phyloP scores from a whole-genome alignment of 2,888 invertebrate species.

The Chrysina gloriosa region DNA sequence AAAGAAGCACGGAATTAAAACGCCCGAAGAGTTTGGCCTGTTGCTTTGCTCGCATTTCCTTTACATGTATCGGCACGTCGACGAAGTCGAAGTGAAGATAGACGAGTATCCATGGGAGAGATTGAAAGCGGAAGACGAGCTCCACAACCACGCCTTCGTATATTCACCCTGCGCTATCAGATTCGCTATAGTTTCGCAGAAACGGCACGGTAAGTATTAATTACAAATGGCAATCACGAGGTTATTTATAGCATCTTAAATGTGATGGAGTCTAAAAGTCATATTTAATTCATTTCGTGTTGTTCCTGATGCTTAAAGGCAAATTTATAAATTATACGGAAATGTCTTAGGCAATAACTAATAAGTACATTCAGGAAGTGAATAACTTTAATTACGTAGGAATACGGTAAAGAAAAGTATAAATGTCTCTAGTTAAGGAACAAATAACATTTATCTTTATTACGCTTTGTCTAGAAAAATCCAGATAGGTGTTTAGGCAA shows the following conservation, averaged over 20 bases:
- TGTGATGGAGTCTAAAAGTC: not conserved
- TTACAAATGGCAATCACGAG: not conserved
- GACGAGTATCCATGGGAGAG: slow-evolving; percentile 84
- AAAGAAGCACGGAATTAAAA: slow-evolving; percentile 80
- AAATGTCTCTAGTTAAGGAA: too few relatives aligned
- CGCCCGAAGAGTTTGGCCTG: slow-evolving; percentile 82
- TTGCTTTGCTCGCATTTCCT: slow-evolving; percentile 81
- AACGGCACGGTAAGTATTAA: slow-evolving; percentile 72
- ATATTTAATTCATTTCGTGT: too few relatives aligned
- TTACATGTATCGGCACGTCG: slow-evolving; percentile 79
- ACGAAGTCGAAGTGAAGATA: slow-evolving; percentile 75
- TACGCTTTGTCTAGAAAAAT: too few relatives aligned
- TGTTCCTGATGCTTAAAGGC: too few relatives aligned
- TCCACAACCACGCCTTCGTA: slow-evolving; percentile 83
- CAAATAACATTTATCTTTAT: too few relatives aligned
- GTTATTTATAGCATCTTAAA: not conserved
- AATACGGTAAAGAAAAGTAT: too few relatives aligned
- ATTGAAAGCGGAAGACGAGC: slow-evolving; percentile 66
- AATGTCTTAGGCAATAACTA: too few relatives aligned
- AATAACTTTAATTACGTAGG: too few relatives aligned
- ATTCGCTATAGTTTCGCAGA: slow-evolving; percentile 76
- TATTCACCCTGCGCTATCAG: slow-evolving; percentile 75
- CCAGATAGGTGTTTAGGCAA: too few relatives aligned
- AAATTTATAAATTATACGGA: too few relatives aligned
- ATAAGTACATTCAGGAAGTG: too few relatives aligned